phyloP scores from a whole-genome alignment of 2,797 vertebrate species.

The Tachyglossus aculeatus region DNA sequence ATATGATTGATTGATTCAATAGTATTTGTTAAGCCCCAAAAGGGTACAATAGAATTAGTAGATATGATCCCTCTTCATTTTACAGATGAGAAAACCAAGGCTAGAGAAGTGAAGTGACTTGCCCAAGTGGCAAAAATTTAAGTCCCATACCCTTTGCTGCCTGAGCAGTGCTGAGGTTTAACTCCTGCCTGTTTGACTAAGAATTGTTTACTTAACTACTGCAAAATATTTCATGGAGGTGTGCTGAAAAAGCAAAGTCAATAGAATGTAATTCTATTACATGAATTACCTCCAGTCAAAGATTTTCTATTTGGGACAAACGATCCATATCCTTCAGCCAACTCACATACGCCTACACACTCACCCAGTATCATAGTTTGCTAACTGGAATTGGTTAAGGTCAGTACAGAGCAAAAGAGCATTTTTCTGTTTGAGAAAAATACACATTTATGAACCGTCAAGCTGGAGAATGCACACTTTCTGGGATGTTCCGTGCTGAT shows the following conservation, averaged over 20 bases:
- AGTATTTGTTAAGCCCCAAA: too few species aligned
- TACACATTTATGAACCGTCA: neutral
- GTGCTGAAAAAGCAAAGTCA: slow-evolving; percentile 35
- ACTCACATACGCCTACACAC: neutral
- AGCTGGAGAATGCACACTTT: neutral
- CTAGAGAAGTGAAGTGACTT: neutral
- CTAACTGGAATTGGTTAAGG: neutral
- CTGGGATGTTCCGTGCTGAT: neutral
- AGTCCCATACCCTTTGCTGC: neutral
- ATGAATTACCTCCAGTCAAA: slow-evolving; percentile 22
- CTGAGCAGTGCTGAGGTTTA: slow-evolving; percentile 1
- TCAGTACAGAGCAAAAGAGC: neutral
- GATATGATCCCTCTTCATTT: neutral
- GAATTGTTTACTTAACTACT: slow-evolving; percentile 61
- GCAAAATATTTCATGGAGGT: slow-evolving; percentile 27
- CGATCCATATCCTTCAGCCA: neutral
- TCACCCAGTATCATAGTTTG: neutral
- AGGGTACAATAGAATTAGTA: neutral
- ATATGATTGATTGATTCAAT: too few species aligned
- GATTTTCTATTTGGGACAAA: slow-evolving; percentile 10
- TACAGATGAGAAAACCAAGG: neutral
- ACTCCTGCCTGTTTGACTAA: slow-evolving; percentile 34
- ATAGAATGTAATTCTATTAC: slow-evolving; percentile 36
- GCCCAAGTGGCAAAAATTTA: neutral
- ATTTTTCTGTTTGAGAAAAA: slow-evolving; percentile 2